Percentiles rank a stretch among this genome's conserved stretches.
These are phyloP conservation scores for Rhinolophus sinicus DNA, from an alignment of 2,113 vertebrate genomes.

Conservation along the genomic window DNA sequence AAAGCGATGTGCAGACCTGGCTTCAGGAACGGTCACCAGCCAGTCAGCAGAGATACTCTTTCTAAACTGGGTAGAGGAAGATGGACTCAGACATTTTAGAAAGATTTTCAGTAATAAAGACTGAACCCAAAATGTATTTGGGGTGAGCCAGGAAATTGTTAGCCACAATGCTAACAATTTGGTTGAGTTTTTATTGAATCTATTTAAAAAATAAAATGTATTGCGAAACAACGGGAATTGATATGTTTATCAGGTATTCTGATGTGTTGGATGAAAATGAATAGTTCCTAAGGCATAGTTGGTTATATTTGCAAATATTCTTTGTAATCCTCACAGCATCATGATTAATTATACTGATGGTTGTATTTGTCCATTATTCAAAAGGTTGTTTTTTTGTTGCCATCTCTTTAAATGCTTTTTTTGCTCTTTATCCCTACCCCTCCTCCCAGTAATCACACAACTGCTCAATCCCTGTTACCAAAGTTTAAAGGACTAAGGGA, in stretches of 20 bases:
- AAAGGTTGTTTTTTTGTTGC: neutral
- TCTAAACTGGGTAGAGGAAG: slow-evolving; percentile 1
- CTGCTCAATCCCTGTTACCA: neutral
- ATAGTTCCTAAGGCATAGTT: slow-evolving; percentile 1
- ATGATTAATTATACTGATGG: neutral
- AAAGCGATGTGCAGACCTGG: neutral
- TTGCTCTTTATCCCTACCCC: neutral
- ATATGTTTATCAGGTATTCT: slow-evolving; percentile 28
- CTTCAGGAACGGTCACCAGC: neutral
- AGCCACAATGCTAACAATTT: neutral
- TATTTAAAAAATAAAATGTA: slow-evolving; percentile 42
- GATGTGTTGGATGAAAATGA: neutral
- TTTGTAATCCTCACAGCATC: neutral
- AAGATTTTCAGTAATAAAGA: slow-evolving; percentile 23
- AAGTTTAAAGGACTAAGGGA: neutral
- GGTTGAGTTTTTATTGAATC: slow-evolving; percentile 32
- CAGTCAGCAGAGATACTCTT: neutral
- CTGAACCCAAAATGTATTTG: slow-evolving; percentile 16
- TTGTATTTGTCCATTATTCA: neutral
- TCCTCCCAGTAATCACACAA: neutral
- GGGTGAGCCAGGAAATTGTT: slow-evolving; percentile 29
- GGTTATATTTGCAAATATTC: slow-evolving; percentile 12
- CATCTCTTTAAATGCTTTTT: neutral
- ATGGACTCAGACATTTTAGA: neutral
- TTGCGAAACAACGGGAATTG: neutral